Evolutionary conservation across 1,140 invertebrate species (phyloP).

Genomic region (Papilio dardanus): DNA sequence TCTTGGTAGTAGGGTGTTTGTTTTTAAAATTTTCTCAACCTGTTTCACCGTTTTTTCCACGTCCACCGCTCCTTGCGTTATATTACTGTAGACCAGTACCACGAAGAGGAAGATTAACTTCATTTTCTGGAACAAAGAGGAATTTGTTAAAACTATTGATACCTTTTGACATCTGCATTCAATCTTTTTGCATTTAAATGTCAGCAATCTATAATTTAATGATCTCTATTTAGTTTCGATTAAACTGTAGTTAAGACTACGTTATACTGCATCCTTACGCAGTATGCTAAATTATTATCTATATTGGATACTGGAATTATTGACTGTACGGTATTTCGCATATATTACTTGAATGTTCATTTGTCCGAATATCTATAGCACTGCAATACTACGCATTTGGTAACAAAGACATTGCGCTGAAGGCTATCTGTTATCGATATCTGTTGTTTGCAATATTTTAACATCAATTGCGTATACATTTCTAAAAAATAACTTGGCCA

Average conservation of each 20-base stretch:
- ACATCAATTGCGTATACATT: not conserved
- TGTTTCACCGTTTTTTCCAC: conserved; percentile 83
- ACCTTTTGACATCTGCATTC: not conserved
- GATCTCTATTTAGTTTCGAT: no score
- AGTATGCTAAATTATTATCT: not conserved
- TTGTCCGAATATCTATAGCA: conserved; percentile 15
- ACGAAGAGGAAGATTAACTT: conserved; percentile 63
- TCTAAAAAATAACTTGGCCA: not conserved
- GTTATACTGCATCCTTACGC: not conserved
- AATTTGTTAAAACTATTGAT: not conserved
- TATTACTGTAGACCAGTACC: conserved; percentile 48
- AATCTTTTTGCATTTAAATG: not conserved
- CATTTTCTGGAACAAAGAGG: conserved; percentile 68
- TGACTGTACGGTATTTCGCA: conserved; percentile 10
- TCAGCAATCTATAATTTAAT: no score
- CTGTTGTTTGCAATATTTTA: not conserved
- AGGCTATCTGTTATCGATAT: not conserved
- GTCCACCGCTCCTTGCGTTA: conserved; percentile 61
- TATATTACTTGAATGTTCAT: conserved; percentile 22
- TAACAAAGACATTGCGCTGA: conserved; percentile 1
- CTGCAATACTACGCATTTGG: conserved; percentile 10
- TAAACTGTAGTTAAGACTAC: no score
- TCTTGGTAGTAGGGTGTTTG: conserved; percentile 82
- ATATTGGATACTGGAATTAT: conserved; percentile 6
- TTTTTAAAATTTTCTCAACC: conserved; percentile 83